Evolutionary conservation across 2,888 invertebrate genomes (phyloP).

Genomic region (Microdon myrmicae): DNA sequence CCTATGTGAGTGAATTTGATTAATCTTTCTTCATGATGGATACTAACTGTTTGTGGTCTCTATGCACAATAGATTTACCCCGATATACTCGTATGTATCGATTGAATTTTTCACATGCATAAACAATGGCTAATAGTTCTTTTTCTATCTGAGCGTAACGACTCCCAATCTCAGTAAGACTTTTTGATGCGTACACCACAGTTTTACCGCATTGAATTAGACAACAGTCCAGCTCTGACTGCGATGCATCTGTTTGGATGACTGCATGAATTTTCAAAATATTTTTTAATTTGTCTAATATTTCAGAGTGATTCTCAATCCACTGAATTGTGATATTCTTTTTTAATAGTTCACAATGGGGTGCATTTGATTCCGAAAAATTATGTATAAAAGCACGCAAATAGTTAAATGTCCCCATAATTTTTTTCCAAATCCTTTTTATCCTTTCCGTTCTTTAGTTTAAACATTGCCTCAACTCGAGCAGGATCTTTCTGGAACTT

Average conservation of each 20-base stretch:
- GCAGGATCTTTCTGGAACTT: constrained; percentile 28
- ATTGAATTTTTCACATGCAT: constrained; percentile 24
- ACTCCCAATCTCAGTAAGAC: too few species aligned
- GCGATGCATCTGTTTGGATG: too few species aligned
- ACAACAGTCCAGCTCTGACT: too few species aligned
- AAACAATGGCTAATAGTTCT: too few species aligned
- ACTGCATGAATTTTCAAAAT: constrained; percentile 50
- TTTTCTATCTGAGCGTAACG: too few species aligned
- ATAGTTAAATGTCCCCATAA: constrained; percentile 55
- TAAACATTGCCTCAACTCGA: constrained; percentile 20
- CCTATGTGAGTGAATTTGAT: constrained; percentile 36
- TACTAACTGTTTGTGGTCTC: constrained; percentile 12
- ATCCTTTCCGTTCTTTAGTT: constrained; percentile 47
- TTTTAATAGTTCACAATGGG: constrained; percentile 45
- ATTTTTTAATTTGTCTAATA: constrained; percentile 50
- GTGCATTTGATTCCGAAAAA: constrained; percentile 21
- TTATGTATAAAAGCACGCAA: constrained; percentile 40
- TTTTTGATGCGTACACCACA: too few species aligned
- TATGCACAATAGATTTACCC: constrained; percentile 4
- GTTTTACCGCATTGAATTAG: too few species aligned
- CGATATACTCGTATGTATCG: constrained; percentile 11
- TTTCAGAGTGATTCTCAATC: constrained; percentile 38
- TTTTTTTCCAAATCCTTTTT: constrained; percentile 54
- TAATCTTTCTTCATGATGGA: constrained; percentile 26
- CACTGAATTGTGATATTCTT: constrained; percentile 52